phyloP scores from a whole-genome alignment of 2,888 invertebrate species.

The Athalia circularis region DNA sequence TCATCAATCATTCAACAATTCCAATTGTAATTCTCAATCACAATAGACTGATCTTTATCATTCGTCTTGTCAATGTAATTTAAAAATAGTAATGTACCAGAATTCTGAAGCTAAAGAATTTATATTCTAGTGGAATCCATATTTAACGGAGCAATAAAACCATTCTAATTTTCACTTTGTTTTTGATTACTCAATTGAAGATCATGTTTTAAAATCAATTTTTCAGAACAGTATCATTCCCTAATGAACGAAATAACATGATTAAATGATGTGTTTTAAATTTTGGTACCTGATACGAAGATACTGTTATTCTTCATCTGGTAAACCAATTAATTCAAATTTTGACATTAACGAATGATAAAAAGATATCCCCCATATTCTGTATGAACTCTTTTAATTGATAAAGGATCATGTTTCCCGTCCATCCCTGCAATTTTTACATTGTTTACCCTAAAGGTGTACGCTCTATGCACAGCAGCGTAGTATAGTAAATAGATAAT shows the following conservation, averaged over 20 bases:
- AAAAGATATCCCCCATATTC: conserved; percentile 14
- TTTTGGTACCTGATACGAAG: not conserved
- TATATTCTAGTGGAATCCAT: no score
- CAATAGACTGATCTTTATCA: no score
- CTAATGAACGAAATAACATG: not conserved
- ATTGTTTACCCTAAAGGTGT: conserved; percentile 57
- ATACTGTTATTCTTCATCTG: not conserved
- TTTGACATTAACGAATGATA: not conserved
- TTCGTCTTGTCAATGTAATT: no score
- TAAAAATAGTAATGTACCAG: no score
- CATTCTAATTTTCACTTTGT: no score
- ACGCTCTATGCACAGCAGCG: conserved; percentile 67
- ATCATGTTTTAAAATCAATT: no score
- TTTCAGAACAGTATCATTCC: no score
- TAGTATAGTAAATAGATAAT: conserved; percentile 68
- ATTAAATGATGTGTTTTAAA: not conserved
- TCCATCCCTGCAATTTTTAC: conserved; percentile 64
- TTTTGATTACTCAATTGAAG: no score
- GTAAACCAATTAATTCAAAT: conserved; percentile 12
- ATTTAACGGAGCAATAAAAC: no score
- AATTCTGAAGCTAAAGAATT: no score
- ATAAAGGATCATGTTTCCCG: conserved; percentile 57
- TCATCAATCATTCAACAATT: not conserved
- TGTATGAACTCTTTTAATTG: conserved; percentile 46
- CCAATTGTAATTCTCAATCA: not conserved